phyloP scores from a whole-genome alignment of 2,888 invertebrate species.

The Drosophila cracens region DNA sequence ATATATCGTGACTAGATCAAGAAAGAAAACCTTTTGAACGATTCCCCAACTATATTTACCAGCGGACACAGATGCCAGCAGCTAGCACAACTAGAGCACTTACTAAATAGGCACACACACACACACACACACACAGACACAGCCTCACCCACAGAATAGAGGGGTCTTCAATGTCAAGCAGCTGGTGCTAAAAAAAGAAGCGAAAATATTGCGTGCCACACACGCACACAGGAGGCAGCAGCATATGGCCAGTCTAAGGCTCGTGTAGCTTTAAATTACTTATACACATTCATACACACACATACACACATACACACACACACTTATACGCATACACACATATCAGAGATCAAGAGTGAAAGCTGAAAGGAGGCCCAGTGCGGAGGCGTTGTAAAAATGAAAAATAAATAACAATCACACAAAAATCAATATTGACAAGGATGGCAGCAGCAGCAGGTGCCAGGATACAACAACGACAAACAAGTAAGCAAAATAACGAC shows the following conservation, averaged over 20 bases:
- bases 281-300: neutral
- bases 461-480: conserved; percentile 10
- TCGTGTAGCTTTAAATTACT: conserved; percentile 29
- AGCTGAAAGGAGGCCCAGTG: conserved; percentile 14
- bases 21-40: conserved; percentile 16
- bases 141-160: neutral
- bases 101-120: conserved; percentile 4
- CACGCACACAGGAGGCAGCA: conserved; percentile 13
- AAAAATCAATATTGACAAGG: conserved; percentile 74
- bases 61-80: conserved; percentile 1
- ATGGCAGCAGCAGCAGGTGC: conserved; percentile 22
- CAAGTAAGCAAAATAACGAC: conserved; percentile 1
- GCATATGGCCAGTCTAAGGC: conserved; percentile 28
- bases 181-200: conserved; percentile 14
- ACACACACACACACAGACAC: neutral
- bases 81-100: conserved; percentile 1
- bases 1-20: neutral
- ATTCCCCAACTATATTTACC: conserved; percentile 6
- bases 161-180: conserved; percentile 39
- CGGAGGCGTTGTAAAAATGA: conserved; percentile 57
- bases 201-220: conserved; percentile 17
- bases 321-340: neutral
- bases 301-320: neutral
- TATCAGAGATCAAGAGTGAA: conserved; percentile 38
- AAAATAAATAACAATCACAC: conserved; percentile 78